Base-by-base conservation (phyloP, 1,140 invertebrate genomes). In the Leptopilina boulardi region DNA sequence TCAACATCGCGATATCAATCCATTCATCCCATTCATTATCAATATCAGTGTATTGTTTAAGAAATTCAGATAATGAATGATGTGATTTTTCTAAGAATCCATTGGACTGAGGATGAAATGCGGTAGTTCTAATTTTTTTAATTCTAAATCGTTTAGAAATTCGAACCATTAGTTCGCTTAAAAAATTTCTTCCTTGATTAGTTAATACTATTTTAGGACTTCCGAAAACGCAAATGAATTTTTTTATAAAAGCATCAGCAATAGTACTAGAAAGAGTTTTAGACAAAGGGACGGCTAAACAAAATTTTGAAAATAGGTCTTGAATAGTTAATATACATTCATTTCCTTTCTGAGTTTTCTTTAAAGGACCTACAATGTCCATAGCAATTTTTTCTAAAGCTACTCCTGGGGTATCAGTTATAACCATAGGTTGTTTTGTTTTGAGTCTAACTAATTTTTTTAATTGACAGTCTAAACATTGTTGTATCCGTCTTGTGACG, bases 231-330 rank as follows among this genome's bases (percentile, higher is more conserved):
- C 73, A 76, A n/a, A 82, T 70, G 10, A 77, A 77, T 21, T 66
- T 38, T 19, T 79, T 79, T 1, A 74, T 41, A 18, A 80, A 59
- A 15, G 74, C 71, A 56, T 88, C 74, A 0, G 74, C 73, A 2
- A 76, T 75, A 2, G 71, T 18, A 2, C 13, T 1, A 0, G 75
- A 38, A 2, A 15, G 15, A 0, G 59, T 30, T 11, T 77, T 71
- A 0, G 1, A 15, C 0, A 82, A 13, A 0, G 75, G 75, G 0
- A 79, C 51, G 0, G 75, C 75, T 2, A 80, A 4, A 13, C 66
- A 82, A 75, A 75, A 79, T 77, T 83, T 79, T 0, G 78, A 78
- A 9, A 82, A 23, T 11, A 75, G 19, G n/a, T n/a, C n/a, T n/a
- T n/a, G n/a, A n/a, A n/a, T n/a, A n/a, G n/a, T n/a, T n/a, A n/a